Evolutionary conservation across 2,113 vertebrate genomes (phyloP), one percentile per base, ranked within the genome.

Genomic region (Tragelaphus imberbis): DNA sequence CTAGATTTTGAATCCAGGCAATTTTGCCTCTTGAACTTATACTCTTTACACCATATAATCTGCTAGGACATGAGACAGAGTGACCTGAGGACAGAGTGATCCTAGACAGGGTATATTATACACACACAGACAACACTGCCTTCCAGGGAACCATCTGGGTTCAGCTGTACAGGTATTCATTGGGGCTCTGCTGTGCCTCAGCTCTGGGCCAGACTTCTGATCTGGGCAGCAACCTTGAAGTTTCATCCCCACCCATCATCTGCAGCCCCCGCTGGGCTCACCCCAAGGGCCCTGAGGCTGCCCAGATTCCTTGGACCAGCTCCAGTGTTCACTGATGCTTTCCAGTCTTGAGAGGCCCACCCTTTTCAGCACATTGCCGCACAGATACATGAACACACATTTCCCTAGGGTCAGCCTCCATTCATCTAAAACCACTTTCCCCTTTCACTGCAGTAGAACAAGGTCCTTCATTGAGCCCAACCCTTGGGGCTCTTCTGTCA

Each of bases 401-500:
- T 95, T 96, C 93, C 89, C 88, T 77, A 36, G 91, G 49, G 68
- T 80, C 68, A 96, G 94, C 91, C 59, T 96, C 90, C 80, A 33
- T 75, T 96, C 2, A 6, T 94, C 88, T 88, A 92, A 94, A 97
- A 96, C 92, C 68, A 79, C 94, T 94, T 36, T 95, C 25, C 84
- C 68, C 81, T 97, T 96, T 92, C 85, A 97, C 91, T 30, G 8
- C 81, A 84, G 25, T 84, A 96, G 91, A 98, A 98, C 93, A 98
- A 98, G 95, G 96, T 97, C 96, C 55, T 97, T 95, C 84, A 97
- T 97, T 98, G 97, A 98, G 93, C 84, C 75, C 59, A 85, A 19
- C 86, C 91, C 94, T 96, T 98, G 80, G 85, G 58, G 80, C 98
- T 95, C 12, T 93, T 97, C 87, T 88, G 91, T 98, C 94, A 94